Base-by-base conservation (phyloP, 2,888 invertebrate species). In the Toxonevra muliebris region DNA sequence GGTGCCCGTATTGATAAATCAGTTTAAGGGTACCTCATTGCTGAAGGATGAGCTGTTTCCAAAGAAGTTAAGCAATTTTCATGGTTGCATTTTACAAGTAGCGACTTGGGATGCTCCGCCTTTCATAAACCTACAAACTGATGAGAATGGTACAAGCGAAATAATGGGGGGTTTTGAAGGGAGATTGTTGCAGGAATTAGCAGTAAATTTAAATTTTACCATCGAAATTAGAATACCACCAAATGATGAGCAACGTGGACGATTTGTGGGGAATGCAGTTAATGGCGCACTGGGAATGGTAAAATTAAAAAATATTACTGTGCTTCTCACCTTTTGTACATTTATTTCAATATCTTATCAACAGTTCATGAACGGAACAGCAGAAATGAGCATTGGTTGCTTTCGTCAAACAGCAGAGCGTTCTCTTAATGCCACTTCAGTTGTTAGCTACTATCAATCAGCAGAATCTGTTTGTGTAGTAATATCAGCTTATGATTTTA, bases 41-140 rank as follows among this genome's bases (percentile, higher is more conserved):
- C 61, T 68, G 40, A 52, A 68, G 7, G 12, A 65, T 0, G 55
- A 69, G 3, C 68, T 76, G 40, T 80, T 79, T 55, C 79, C 79
- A 2, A 59, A 69, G 9, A 80, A 80, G 63, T 52, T 76, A 1
- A 54, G 53, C n/a, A 76, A 80, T 59, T 69, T 80, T 42, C 64
- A 76, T n/a, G 62, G 65, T 0, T 80, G 79, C 62, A 12, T 65
- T 0, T 11, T 75, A 3, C 52, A 52, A 13, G 70, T 63, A 13
- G 73, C 69, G 0, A 17, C 70, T 9, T 71, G 70, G 66, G 12
- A 74, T 52, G 17, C 43, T 12, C 70, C 71, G 2, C 75, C 75
- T 40, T 58, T 2, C 60, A 9, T 59, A 12, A 1, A 12, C 11
- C 19, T 65, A 13, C 1, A 42, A 1, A 58, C 52, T 0, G 59